phyloP scores from a whole-genome alignment of 2,888 invertebrate species.

The Coecobrya sp. region DNA sequence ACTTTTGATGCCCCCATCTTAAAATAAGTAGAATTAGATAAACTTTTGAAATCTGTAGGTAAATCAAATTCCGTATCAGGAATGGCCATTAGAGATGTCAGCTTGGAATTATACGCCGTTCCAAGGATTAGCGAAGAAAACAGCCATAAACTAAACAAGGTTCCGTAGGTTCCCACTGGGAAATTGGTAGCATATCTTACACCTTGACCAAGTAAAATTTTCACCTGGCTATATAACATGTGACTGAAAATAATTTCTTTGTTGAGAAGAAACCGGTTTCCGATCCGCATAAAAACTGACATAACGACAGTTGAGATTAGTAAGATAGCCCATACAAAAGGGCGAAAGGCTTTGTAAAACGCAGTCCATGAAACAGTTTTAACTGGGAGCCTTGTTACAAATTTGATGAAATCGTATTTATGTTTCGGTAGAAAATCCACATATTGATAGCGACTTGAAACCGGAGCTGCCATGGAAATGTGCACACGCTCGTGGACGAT shows the following conservation, averaged over 20 bases:
- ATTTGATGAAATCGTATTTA: conserved; percentile 70
- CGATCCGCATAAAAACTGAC: conserved; percentile 42
- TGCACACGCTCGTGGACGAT: conserved; percentile 23
- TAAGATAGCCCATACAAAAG: conserved; percentile 1
- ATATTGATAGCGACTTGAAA: conserved; percentile 9
- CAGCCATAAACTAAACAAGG: conserved; percentile 17
- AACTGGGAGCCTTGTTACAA: conserved; percentile 14
- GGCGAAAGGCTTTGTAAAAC: conserved; percentile 50
- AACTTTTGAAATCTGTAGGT: conserved; percentile 52
- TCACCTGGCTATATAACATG: background rate
- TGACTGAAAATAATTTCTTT: background rate
- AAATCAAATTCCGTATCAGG: conserved; percentile 56
- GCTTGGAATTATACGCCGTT: conserved; percentile 57
- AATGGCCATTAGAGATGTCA: conserved; percentile 63
- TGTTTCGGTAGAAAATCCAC: conserved; percentile 67
- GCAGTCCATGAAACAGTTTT: conserved; percentile 40
- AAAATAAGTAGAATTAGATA: conserved; percentile 12
- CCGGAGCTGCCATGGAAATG: conserved; percentile 32
- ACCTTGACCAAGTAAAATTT: conserved; percentile 38
- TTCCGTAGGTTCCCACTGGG: background rate
- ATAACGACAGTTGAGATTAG: background rate
- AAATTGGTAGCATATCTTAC: background rate
- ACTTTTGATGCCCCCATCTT: conserved; percentile 39
- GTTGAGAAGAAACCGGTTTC: background rate
- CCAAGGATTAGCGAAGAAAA: conserved; percentile 41